phyloP scores from a whole-genome alignment of 2,797 vertebrate genomes.

The Poeciliopsis presidionis region DNA sequence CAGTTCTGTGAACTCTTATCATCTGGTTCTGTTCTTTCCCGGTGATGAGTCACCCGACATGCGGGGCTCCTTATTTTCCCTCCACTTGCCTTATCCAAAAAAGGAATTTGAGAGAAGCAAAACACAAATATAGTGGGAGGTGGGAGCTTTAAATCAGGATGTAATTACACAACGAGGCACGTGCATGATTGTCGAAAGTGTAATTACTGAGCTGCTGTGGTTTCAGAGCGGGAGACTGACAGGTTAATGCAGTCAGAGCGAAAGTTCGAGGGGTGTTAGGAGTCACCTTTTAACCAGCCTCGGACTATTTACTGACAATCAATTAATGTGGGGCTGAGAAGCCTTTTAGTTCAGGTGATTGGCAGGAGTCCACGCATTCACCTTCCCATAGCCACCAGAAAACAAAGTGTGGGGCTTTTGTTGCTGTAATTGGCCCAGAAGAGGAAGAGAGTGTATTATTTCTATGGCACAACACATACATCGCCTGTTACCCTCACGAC shows the following conservation, averaged over 20 bases:
- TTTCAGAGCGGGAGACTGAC: constrained; percentile 29
- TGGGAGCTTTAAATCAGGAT: constrained; percentile 21
- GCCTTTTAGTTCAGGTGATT: constrained; percentile 56
- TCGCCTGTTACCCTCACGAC: constrained; percentile 54
- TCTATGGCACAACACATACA: constrained; percentile 45
- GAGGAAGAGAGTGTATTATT: constrained; percentile 30
- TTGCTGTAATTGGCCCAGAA: constrained; percentile 50
- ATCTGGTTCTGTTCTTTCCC: constrained; percentile 16
- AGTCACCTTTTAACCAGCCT: constrained; percentile 46
- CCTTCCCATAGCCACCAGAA: constrained; percentile 24
- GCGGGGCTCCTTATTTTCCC: constrained; percentile 21
- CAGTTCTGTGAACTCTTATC: constrained; percentile 28
- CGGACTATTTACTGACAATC: constrained; percentile 46
- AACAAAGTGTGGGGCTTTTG: constrained; percentile 46
- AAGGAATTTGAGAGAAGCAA: constrained; percentile 4
- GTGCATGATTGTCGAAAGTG: constrained; percentile 19
- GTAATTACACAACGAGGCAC: constrained; percentile 37
- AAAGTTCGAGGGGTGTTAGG: constrained; percentile 15
- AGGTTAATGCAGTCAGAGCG: constrained; percentile 36
- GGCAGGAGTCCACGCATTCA: constrained; percentile 57
- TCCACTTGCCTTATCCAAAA: constrained; percentile 8
- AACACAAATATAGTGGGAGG: background rate
- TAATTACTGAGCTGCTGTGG: constrained; percentile 30
- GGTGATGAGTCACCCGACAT: constrained; percentile 43
- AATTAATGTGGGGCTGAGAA: constrained; percentile 47